Evolutionary conservation across 2,888 invertebrate species (phyloP), one percentile per base, ranked within the genome.

Genomic region (Parasteatoda lunata): DNA sequence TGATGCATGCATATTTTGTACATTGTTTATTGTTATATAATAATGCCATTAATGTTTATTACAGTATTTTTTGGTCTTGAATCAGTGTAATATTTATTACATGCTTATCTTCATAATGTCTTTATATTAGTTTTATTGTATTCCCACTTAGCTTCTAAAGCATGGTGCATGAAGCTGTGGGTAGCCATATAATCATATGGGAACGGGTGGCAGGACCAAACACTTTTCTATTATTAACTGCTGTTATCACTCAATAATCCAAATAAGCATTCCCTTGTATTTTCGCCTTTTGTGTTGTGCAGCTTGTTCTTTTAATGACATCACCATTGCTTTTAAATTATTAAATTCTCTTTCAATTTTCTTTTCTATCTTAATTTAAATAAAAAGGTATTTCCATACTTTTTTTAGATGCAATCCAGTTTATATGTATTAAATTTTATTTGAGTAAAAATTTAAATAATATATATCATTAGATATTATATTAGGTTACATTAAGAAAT

Each of bases 141-240:
- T 82, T 82, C 88, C 85, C 84, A 88, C 82, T 75, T 89, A 87
- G 89, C 89, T 89, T 88, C 88, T 88, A 64, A 84, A 79, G 88
- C 89, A 89, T 88, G 87, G 70, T 88, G 88, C 89, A 89, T 89
- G 89, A 88, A 88, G 89, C 89, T 89, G 88, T 87, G 86, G 88
- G 88, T 83, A 87, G 76, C 81, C 87, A 77, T 30, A 30, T 30
- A 75, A 82, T 77, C 72, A 73, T 71, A 70, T 70, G 52, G 82
- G 80, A 72, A 82, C 4, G 11, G 30, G 30, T 30, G 68, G 76
- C 80, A 77, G 72, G 80, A 71, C 49, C 70, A 69, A 68, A 64
- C 45, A 80, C 64, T 49, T 87, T 68, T 80, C 77, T 80, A 65
- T 77, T 30, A 83, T 85, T 85, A 80, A 80, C 77, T 86, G 85